Evolutionary conservation across 2,888 invertebrate genomes (phyloP).

Genomic region (Arrhopalites spinosus): DNA sequence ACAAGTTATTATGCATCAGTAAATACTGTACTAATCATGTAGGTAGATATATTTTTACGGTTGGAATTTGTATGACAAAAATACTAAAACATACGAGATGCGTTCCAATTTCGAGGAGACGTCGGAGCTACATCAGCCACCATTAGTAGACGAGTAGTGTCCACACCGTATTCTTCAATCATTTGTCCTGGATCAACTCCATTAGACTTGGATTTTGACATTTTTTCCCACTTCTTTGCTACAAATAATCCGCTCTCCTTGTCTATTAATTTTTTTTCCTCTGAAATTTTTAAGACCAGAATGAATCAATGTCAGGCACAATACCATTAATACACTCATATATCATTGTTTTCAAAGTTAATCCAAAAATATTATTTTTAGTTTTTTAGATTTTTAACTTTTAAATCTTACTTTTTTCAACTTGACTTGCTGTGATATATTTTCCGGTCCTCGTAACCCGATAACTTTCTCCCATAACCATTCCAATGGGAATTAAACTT

Average conservation of each 20-base stretch:
- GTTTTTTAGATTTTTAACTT: neutral
- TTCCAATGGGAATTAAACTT: slow-evolving; percentile 90
- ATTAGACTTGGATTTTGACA: slow-evolving; percentile 98
- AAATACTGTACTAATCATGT: too few species aligned
- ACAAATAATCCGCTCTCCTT: slow-evolving; percentile 66
- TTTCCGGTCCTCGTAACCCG: slow-evolving; percentile 74
- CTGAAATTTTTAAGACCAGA: neutral
- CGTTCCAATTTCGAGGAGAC: slow-evolving; percentile 87
- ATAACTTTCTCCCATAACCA: slow-evolving; percentile 87
- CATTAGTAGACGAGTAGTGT: slow-evolving; percentile 86
- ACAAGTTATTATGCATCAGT: too few species aligned
- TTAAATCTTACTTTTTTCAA: slow-evolving; percentile 58
- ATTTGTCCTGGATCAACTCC: slow-evolving; percentile 90
- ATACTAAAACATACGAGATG: slow-evolving; percentile 69
- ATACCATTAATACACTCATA: too few species aligned
- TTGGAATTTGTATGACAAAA: neutral
- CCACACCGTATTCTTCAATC: slow-evolving; percentile 80
- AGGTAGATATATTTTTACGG: too few species aligned
- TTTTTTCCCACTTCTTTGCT: slow-evolving; percentile 88
- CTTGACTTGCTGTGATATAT: slow-evolving; percentile 74
- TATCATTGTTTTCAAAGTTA: too few species aligned
- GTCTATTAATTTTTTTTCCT: slow-evolving; percentile 27
- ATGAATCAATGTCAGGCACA: too few species aligned
- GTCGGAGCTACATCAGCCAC: slow-evolving; percentile 89
- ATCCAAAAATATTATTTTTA: neutral